These are phyloP conservation scores for Paramormyrops hopkinsi DNA, from an alignment of 2,797 vertebrate species.

Conservation along the genomic window DNA sequence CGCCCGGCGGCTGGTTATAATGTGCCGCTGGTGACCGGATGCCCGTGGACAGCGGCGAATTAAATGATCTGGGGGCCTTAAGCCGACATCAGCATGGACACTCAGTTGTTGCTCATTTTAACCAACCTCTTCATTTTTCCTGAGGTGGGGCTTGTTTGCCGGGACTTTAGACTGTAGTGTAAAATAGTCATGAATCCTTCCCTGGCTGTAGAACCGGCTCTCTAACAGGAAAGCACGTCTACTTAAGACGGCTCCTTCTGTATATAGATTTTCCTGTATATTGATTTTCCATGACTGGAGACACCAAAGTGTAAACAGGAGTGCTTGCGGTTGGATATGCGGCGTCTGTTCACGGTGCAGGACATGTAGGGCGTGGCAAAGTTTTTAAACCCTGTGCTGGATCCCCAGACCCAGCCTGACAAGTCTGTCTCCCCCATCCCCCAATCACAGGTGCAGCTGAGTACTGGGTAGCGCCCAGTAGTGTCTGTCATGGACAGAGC, in stretches of 20 bases:
- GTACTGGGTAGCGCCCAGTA: background rate
- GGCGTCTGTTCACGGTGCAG: background rate
- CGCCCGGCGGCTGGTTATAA: background rate
- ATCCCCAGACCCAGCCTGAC: background rate
- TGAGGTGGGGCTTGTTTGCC: background rate
- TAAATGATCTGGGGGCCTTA: background rate
- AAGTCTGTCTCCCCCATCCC: background rate
- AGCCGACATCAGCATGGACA: background rate
- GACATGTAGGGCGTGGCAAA: background rate
- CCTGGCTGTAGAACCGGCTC: background rate
- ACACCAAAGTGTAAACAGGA: background rate
- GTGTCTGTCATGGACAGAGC: background rate
- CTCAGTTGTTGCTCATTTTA: background rate
- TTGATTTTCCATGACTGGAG: background rate
- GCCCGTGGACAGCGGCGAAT: background rate
- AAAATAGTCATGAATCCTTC: background rate
- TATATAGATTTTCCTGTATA: background rate
- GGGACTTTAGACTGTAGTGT: background rate
- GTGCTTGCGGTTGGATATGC: background rate
- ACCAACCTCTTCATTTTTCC: background rate
- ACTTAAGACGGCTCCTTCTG: background rate
- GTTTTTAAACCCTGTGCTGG: background rate
- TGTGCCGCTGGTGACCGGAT: background rate
- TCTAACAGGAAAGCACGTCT: background rate
- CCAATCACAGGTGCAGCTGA: background rate